phyloP scores from a whole-genome alignment of 2,797 vertebrate species.

The Urocyon cinereoargenteus region DNA sequence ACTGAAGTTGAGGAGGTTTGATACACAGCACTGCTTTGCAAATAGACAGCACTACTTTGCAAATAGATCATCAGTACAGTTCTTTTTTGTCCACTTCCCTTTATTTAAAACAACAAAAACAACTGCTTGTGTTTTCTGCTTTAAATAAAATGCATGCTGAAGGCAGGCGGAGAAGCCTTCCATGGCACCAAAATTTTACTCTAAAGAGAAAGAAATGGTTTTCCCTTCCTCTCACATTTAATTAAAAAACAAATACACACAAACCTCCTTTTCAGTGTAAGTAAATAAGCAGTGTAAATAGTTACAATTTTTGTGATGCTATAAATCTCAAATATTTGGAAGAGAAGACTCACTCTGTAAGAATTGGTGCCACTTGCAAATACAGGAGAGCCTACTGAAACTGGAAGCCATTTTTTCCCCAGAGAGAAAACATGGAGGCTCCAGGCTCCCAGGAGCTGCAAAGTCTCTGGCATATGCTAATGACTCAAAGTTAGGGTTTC shows the following conservation, averaged over 20 bases:
- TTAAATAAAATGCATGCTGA: not conserved
- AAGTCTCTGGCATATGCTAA: not conserved
- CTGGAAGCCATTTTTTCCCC: not conserved
- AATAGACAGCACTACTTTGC: not conserved
- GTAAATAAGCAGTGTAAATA: slow-evolving; percentile 16
- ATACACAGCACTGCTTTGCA: not conserved
- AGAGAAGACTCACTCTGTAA: not conserved
- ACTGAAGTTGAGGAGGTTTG: not conserved
- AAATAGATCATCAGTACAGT: not conserved
- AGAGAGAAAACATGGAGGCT: not conserved
- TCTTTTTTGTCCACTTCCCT: not conserved
- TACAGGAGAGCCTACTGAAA: not conserved
- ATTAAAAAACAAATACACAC: slow-evolving; percentile 42
- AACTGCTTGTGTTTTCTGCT: not conserved
- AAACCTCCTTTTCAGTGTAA: not conserved
- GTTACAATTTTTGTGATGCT: not conserved
- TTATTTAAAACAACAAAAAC: not conserved
- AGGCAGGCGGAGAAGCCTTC: not conserved
- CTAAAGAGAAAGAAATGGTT: slow-evolving; percentile 15
- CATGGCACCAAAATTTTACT: not conserved
- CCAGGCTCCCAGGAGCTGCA: not conserved
- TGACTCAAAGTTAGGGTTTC: not conserved
- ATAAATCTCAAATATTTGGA: not conserved
- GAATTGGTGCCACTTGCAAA: not conserved
- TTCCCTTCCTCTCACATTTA: slow-evolving; percentile 36